Evolutionary conservation across 2,888 invertebrate genomes (phyloP).

Genomic region (Microctonus hyperodae): DNA sequence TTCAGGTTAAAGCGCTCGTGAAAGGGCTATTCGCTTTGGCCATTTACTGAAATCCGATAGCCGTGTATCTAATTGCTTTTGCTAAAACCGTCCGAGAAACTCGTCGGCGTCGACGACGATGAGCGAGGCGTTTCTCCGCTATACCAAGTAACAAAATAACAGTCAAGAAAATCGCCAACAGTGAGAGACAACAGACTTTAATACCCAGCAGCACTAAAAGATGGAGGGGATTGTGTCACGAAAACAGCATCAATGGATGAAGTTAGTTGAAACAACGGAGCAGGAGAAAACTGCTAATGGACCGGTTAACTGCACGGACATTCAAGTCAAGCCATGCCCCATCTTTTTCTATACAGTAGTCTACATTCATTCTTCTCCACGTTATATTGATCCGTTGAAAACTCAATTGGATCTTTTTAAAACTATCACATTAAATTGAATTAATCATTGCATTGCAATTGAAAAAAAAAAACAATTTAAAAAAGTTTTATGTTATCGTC

Average conservation of each 20-base stretch:
- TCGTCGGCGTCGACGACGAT: conserved; percentile 35
- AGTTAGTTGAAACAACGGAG: conserved; percentile 14
- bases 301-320: conserved; percentile 23
- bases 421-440: not conserved
- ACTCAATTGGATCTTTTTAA: not conserved
- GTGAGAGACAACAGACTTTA: conserved; percentile 17
- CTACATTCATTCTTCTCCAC: not conserved
- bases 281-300: conserved; percentile 36
- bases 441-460: too few relatives aligned
- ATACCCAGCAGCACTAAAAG: conserved; percentile 3
- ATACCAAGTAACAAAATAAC: conserved; percentile 25
- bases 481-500: not conserved
- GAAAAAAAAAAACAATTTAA: too few relatives aligned
- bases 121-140: not conserved
- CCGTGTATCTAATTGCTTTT: conserved; percentile 48
- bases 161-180: conserved; percentile 24
- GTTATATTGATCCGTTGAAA: not conserved
- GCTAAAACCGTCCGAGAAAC: conserved; percentile 38
- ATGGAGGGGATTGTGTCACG: conserved; percentile 30
- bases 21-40: conserved; percentile 11
- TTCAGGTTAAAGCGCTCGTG: conserved; percentile 40
- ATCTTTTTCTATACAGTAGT: not conserved
- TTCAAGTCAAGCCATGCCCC: not conserved
- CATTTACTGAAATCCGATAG: conserved; percentile 46
- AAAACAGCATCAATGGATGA: conserved; percentile 23